Evolutionary conservation across 2,888 invertebrate species (phyloP), one percentile per base, ranked within the genome.

Genomic region (Synergus itoensis): DNA sequence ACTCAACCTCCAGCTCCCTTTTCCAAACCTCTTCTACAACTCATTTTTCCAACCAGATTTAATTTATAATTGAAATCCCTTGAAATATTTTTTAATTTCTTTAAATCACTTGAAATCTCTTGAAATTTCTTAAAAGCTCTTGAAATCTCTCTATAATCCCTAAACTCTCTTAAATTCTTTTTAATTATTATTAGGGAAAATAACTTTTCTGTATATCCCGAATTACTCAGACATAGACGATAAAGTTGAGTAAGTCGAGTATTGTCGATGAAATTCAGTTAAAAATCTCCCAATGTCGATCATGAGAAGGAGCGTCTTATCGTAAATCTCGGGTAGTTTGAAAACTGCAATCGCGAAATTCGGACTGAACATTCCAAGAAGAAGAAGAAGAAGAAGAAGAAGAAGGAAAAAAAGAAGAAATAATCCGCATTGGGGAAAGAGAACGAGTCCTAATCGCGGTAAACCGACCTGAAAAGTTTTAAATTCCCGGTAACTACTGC

Each of bases 381-480:
- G 80, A 81, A 81, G 79, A 82, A 82, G 80, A 60, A 21, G 48
- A 76, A 79, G 41, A 21, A 21, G 21, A 77, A 78, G 45, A 79
- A 73, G 80, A 81, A 80, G 79, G 28, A 2, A 28, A 3, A 28
- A 28, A 78, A 73, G 81, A 81, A 81, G 78, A 82, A 81, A 80
- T 84, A 83, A 84, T 84, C 80, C 63, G 67, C 77, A 79, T 77
- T 21, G 57, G 78, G 43, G 43, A 76, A 77, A 76, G 78, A 79
- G 79, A 77, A 80, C 78, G 78, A 75, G 83, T 84, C 82, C 84
- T 87, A 86, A 86, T 88, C 86, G 87, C 80, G 83, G 86, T 86
- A 85, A 84, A 84, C 84, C 86, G 84, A 85, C 80, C 81, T 84
- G 82, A 82, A 84, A 86, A 87, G 84, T 87, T 88, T 36, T 87